These are phyloP conservation scores for Invenusta paracnida DNA, from an alignment of 2,888 invertebrate species.

Conservation along the genomic window DNA sequence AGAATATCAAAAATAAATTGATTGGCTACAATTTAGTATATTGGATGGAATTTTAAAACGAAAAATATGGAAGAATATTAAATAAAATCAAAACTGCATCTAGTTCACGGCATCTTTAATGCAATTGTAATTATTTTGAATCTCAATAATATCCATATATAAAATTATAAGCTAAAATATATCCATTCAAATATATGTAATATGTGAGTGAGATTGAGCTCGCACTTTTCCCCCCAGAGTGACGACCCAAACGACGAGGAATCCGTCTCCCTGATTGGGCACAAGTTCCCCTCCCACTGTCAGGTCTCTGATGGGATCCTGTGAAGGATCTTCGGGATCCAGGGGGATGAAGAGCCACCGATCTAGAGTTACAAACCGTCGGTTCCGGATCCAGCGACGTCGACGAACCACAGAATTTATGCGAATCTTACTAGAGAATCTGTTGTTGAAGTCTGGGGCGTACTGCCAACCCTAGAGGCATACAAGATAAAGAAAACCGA, in stretches of 20 bases:
- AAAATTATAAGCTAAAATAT: too few relatives aligned
- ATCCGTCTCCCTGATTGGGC: slow-evolving; percentile 71
- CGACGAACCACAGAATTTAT: slow-evolving; percentile 85
- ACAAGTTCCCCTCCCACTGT: slow-evolving; percentile 72
- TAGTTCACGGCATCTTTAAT: too few relatives aligned
- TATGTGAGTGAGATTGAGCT: too few relatives aligned
- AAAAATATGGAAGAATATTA: too few relatives aligned
- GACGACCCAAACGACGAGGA: slow-evolving; percentile 82
- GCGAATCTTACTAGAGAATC: slow-evolving; percentile 57
- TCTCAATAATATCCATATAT: too few relatives aligned
- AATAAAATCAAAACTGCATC: too few relatives aligned
- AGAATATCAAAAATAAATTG: too few relatives aligned
- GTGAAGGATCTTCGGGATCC: slow-evolving; percentile 14
- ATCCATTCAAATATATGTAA: too few relatives aligned
- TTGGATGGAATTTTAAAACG: too few relatives aligned
- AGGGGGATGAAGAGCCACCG: slow-evolving; percentile 67
- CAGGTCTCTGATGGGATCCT: not conserved
- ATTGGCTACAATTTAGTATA: too few relatives aligned
- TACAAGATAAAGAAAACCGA: too few relatives aligned
- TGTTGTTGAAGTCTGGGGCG: slow-evolving; percentile 62
- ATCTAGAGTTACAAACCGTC: slow-evolving; percentile 81
- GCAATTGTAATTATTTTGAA: too few relatives aligned
- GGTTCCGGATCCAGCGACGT: slow-evolving; percentile 80
- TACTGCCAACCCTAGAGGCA: slow-evolving; percentile 78
- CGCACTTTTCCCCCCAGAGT: slow-evolving; percentile 79